A percentile compares a stretch with the other conserved stretches of the same genome.
phyloP scores from a whole-genome alignment of 2,797 vertebrate species.

The Columba guinea region DNA sequence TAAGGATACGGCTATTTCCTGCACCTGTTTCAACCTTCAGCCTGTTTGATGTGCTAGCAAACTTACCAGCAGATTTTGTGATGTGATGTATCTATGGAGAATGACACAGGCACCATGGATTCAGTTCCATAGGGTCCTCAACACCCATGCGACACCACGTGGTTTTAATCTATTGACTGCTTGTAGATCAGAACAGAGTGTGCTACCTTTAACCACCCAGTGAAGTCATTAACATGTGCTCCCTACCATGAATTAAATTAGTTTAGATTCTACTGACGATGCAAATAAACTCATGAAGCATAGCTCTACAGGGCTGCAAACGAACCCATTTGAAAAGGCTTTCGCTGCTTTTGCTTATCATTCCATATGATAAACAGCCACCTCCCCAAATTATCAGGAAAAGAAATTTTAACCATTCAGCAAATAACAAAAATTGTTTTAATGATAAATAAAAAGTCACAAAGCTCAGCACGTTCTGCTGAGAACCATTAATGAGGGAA shows the following conservation, averaged over 20 bases:
- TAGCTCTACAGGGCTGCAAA: conserved; percentile 58
- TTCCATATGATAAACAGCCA: conserved; percentile 48
- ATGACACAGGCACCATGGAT: neutral
- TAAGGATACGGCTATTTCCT: neutral
- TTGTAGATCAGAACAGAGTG: conserved; percentile 49
- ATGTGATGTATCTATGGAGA: neutral
- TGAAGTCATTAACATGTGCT: conserved; percentile 43
- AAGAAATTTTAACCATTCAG: conserved; percentile 56
- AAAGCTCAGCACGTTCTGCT: conserved; percentile 33
- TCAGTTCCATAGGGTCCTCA: neutral
- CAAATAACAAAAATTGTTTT: conserved; percentile 51
- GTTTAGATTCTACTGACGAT: conserved; percentile 67
- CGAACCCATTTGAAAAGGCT: conserved; percentile 51
- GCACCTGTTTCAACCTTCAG: neutral
- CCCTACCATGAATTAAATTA: conserved; percentile 78
- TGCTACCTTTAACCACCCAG: conserved; percentile 13
- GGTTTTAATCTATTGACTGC: conserved; percentile 52
- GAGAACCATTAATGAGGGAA: conserved; percentile 42
- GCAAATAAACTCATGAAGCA: conserved; percentile 70
- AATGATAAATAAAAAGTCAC: conserved; percentile 50
- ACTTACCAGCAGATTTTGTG: neutral
- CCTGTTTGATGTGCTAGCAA: neutral
- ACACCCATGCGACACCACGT: neutral
- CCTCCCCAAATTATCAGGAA: conserved; percentile 28
- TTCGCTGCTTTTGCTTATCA: conserved; percentile 36